A percentile compares a stretch with the other conserved stretches of the same genome.
phyloP scores from a whole-genome alignment of 2,888 invertebrate species.

The Trissolcus japonicus region DNA sequence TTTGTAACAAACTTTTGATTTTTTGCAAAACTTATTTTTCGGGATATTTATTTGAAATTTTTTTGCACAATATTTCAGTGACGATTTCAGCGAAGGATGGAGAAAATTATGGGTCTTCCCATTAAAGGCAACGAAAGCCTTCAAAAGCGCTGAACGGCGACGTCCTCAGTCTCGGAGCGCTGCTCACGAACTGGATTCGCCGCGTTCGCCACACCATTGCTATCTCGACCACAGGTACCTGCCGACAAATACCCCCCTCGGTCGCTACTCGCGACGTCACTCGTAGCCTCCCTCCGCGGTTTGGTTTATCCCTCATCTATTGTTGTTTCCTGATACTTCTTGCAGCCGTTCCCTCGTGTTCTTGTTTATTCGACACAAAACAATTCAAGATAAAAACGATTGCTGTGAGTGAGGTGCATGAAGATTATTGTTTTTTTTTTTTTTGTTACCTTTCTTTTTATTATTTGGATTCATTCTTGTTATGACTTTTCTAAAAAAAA shows the following conservation, averaged over 20 bases:
- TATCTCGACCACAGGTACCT: constrained; percentile 59
- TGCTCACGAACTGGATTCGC: constrained; percentile 71
- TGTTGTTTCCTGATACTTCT: constrained; percentile 39
- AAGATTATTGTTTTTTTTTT: constrained; percentile 5
- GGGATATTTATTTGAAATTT: neutral
- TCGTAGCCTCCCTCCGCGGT: constrained; percentile 53
- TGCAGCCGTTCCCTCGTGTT: constrained; percentile 17
- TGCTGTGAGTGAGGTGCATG: neutral
- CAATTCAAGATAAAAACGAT: constrained; percentile 9
- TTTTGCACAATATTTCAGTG: too few species aligned
- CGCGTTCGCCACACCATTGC: constrained; percentile 60
- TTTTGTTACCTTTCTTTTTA: neutral
- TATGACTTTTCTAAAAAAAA: too few species aligned
- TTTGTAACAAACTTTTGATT: too few species aligned
- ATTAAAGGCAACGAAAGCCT: neutral
- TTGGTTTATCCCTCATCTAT: constrained; percentile 53
- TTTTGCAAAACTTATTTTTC: neutral
- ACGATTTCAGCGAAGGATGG: too few species aligned
- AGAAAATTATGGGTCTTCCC: too few species aligned
- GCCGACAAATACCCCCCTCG: constrained; percentile 65
- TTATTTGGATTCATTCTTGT: neutral
- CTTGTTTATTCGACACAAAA: constrained; percentile 6
- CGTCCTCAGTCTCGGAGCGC: constrained; percentile 72
- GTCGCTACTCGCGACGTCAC: constrained; percentile 44
- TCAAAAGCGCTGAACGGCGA: constrained; percentile 55